Percentiles rank a stretch among this genome's conserved stretches.
Conservation (phyloP, 2,888 invertebrate genomes). For the Macropis europaea region DNA sequence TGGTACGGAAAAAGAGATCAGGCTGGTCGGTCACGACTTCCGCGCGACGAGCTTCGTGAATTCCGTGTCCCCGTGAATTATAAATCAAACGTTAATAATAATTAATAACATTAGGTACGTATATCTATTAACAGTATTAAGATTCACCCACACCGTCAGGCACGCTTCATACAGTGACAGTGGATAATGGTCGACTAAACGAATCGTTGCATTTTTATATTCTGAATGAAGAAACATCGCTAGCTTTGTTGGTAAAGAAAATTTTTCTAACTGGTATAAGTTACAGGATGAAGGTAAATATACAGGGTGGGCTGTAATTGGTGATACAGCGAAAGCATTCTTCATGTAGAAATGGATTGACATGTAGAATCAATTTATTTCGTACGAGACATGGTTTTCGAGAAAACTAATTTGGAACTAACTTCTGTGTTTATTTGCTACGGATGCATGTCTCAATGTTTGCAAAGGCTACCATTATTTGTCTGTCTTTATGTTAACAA, state of each 20-base stretch:
- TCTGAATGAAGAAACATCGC: neutral
- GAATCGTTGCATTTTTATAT: conserved; percentile 23
- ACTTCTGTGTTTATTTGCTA: too few species aligned
- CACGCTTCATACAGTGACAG: conserved; percentile 59
- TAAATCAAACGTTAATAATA: conserved; percentile 61
- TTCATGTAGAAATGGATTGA: too few species aligned
- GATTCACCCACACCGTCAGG: conserved; percentile 67
- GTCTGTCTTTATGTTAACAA: too few species aligned
- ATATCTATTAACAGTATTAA: conserved; percentile 74
- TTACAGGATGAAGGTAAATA: conserved; percentile 34
- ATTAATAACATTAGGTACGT: conserved; percentile 74
- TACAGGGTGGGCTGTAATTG: too few species aligned
- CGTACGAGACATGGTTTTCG: too few species aligned
- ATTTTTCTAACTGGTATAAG: neutral
- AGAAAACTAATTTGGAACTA: too few species aligned
- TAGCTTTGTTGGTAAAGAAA: neutral
- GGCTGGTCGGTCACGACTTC: conserved; percentile 2
- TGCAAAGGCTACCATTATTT: too few species aligned
- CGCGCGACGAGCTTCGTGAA: conserved; percentile 37
- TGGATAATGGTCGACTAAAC: conserved; percentile 42
- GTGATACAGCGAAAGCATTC: too few species aligned
- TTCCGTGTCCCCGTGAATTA: conserved; percentile 46
- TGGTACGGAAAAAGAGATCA: conserved; percentile 32
- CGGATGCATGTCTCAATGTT: too few species aligned
- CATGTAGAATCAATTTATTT: too few species aligned